phyloP scores from a whole-genome alignment of 2,113 vertebrate species.

The Pterocles orientalis region DNA sequence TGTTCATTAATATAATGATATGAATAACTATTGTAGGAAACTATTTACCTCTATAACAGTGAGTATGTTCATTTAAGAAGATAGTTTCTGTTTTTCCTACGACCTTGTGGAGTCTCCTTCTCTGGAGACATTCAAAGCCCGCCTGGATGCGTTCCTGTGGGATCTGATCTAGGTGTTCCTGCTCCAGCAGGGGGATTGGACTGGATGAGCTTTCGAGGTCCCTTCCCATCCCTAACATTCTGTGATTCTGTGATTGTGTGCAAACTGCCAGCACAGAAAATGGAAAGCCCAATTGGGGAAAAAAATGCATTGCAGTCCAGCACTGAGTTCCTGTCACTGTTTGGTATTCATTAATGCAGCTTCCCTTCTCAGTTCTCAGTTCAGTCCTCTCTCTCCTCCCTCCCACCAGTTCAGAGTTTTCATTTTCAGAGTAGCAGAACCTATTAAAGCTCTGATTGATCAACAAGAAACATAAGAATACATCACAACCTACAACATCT shows the following conservation, averaged over 20 bases:
- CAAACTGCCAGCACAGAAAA: neutral
- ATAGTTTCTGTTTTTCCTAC: neutral
- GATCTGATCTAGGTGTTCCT: too few species aligned
- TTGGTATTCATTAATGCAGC: neutral
- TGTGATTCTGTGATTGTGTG: too few species aligned
- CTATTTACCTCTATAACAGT: neutral
- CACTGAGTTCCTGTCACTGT: neutral
- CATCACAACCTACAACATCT: neutral
- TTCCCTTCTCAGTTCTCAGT: neutral
- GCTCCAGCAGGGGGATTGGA: too few species aligned
- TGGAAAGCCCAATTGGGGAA: neutral
- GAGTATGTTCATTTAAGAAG: neutral
- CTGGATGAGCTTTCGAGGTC: too few species aligned
- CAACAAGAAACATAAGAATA: neutral
- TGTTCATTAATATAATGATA: neutral
- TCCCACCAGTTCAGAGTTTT: neutral
- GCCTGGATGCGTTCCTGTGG: too few species aligned
- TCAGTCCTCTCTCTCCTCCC: neutral
- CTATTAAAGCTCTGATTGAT: neutral
- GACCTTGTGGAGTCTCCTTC: too few species aligned
- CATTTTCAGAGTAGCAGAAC: neutral
- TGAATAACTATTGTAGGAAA: neutral
- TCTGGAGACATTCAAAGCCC: too few species aligned
- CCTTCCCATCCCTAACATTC: too few species aligned
- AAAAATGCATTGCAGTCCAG: neutral